Percentiles rank a stretch among this genome's conserved stretches.
These are phyloP conservation scores for Gallinago media DNA, from an alignment of 2,113 vertebrate species.

Conservation along the genomic window DNA sequence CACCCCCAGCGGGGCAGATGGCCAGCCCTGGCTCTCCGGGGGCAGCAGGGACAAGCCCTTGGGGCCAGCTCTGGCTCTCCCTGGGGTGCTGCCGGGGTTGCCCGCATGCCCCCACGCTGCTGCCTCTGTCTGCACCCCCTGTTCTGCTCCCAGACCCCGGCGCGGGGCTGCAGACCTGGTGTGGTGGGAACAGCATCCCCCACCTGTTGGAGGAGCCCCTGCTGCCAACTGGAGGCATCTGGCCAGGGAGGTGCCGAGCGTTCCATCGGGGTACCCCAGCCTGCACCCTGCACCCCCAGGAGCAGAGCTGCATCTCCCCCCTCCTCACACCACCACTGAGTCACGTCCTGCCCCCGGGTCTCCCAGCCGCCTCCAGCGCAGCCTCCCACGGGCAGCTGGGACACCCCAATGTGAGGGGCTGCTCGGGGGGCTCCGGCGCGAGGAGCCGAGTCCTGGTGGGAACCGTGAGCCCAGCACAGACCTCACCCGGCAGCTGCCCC, in stretches of 20 bases:
- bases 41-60: rapidly evolving
- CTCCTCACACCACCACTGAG: background rate
- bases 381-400: background rate
- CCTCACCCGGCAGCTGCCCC: background rate
- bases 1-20: background rate
- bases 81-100: rapidly evolving
- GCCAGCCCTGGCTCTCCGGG: background rate
- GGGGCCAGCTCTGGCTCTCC: background rate
- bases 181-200: background rate
- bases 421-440: rapidly evolving
- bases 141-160: background rate
- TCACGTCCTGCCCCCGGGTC: conserved; percentile 11
- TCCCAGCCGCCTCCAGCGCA: background rate
- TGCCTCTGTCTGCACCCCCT: background rate
- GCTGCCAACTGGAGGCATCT: background rate
- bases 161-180: rapidly evolving
- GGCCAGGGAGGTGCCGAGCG: background rate
- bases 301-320: background rate
- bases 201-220: background rate
- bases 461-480: background rate
- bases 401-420: background rate
- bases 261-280: background rate
- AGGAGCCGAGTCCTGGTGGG: background rate
- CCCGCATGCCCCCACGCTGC: background rate
- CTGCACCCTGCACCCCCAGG: background rate